Evolutionary conservation across 2,797 vertebrate genomes (phyloP), one percentile per base, ranked within the genome.

Genomic region (Antennarius maculatus): DNA sequence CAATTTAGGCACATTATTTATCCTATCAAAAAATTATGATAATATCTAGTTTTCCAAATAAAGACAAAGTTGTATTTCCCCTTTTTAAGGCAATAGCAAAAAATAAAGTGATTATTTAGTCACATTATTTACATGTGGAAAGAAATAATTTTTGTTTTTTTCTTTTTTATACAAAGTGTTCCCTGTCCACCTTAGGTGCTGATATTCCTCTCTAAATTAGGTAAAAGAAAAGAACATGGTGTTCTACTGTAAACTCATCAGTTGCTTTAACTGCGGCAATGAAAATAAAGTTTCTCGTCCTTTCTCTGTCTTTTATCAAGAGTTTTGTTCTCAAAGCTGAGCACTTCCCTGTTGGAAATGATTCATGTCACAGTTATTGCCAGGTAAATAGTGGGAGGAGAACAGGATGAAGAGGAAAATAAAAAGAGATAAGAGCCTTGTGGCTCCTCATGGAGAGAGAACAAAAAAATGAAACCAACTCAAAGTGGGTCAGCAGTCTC

Each of bases 401-500:
- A 79, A 59, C 11, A 17, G 59, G 65, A 81, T 62, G 55, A 51
- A 27, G 63, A 14, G 3, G 41, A 55, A 52, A 29, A 43, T 10
- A 48, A 14, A 60, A 27, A 3, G 43, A 77, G 61, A 50, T 27
- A 68, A 18, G 64, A 78, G 67, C 66, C 72, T 80, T 52, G 50
- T 73, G 73, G 77, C 57, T 72, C 69, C 69, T 75, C 56, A 34
- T 52, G 66, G 71, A 16, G 68, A 81, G 74, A 84, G 78, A 85
- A 81, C 77, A 69, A 13, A 72, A 82, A 83, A 80, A 76, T 63
- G 71, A 83, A 81, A 75, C 81, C 70, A 80, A 67, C 62, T 76
- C 71, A 74, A 91, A 90, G 61, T 92, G 86, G 89, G 88, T 80
- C 87, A 90, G 52, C 68, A 76, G 78, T 63, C 66, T 77, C 69